Percentiles rank a stretch among this genome's conserved stretches.
These are phyloP conservation scores for Lithophane semibrunnea DNA, from an alignment of 2,888 invertebrate species.

Conservation along the genomic window DNA sequence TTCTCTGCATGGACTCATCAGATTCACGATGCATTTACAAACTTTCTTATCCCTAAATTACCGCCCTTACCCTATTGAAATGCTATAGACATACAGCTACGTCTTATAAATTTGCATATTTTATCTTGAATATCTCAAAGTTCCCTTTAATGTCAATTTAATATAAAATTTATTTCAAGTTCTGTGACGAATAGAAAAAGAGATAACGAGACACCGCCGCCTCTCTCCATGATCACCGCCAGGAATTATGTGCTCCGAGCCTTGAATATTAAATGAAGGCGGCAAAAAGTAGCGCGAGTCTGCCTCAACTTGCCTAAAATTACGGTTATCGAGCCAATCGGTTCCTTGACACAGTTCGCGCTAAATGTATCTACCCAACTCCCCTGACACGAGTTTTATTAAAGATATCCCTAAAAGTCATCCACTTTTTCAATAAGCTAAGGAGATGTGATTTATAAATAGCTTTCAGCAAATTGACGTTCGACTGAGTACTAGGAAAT, in stretches of 20 bases:
- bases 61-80: constrained; percentile 63
- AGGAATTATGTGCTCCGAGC: constrained; percentile 84
- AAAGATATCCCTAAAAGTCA: constrained; percentile 71
- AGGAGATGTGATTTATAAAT: constrained; percentile 70
- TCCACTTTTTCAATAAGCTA: constrained; percentile 75
- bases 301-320: constrained; percentile 81
- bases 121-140: constrained; percentile 70
- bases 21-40: constrained; percentile 11
- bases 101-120: constrained; percentile 70
- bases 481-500: constrained; percentile 7
- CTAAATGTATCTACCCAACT: constrained; percentile 70
- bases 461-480: constrained; percentile 64
- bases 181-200: constrained; percentile 82
- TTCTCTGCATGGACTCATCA: not conserved
- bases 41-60: constrained; percentile 55
- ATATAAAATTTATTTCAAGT: constrained; percentile 78
- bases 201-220: constrained; percentile 82
- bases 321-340: constrained; percentile 83
- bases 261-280: constrained; percentile 84
- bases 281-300: constrained; percentile 77
- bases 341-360: constrained; percentile 70
- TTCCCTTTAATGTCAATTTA: constrained; percentile 78
- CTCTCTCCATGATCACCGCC: constrained; percentile 83
- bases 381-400: constrained; percentile 73
- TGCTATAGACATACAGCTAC: constrained; percentile 68